phyloP scores from a whole-genome alignment of 1,140 invertebrate species.

The Lucilia sericata region DNA sequence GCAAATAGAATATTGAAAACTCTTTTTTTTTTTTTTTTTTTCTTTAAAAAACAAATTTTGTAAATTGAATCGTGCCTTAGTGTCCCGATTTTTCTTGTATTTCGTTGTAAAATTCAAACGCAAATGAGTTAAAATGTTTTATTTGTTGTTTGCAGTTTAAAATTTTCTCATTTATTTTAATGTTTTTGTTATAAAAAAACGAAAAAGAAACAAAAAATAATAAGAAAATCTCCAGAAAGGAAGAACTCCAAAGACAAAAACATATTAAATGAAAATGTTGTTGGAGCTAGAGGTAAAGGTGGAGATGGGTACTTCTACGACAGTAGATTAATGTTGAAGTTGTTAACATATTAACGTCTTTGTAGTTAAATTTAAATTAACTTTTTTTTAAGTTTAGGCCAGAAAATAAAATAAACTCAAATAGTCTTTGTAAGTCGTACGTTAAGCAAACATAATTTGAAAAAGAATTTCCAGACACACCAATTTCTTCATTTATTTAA shows the following conservation, averaged over 20 bases:
- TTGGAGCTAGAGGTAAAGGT: neutral
- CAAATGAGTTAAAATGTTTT: constrained; percentile 31
- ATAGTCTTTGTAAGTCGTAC: too few species aligned
- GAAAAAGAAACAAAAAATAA: too few species aligned
- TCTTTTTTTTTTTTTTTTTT: neutral
- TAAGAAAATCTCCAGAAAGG: neutral
- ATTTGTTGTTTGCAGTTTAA: constrained; percentile 30
- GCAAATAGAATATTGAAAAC: neutral
- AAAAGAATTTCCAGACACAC: neutral
- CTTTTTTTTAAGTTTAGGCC: neutral
- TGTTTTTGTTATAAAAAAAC: neutral
- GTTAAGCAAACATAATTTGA: neutral
- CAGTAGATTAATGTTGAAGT: constrained; percentile 19
- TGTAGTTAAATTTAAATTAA: constrained; percentile 18
- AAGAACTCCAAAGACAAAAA: neutral
- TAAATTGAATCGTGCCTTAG: constrained; percentile 47
- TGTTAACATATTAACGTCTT: constrained; percentile 35
- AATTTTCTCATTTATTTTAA: neutral
- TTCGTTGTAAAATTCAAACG: constrained; percentile 21
- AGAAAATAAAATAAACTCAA: neutral
- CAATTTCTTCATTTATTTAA: neutral
- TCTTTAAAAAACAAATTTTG: neutral
- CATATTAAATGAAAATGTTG: neutral
- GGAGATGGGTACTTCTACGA: constrained; percentile 7
- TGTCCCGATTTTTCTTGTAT: constrained; percentile 44